Conservation (phyloP, 2,797 vertebrate genomes). For the Acestrorhynchus altus region DNA sequence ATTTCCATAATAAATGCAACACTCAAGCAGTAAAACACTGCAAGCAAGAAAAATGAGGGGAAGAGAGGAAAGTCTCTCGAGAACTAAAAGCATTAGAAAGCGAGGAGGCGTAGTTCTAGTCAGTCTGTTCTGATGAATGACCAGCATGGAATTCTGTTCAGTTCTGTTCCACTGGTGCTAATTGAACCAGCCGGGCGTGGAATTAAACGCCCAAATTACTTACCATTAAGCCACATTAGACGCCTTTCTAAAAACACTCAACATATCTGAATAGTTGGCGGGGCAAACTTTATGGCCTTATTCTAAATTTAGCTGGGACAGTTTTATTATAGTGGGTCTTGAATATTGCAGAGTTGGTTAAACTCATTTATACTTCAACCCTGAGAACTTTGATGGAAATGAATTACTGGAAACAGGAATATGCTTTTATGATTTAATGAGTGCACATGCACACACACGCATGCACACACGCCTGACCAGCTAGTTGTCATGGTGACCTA, state of each 20-base stretch:
- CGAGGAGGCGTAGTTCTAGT: conserved; percentile 8
- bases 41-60: not conserved
- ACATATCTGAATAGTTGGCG: conserved; percentile 58
- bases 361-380: conserved; percentile 27
- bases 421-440: conserved; percentile 41
- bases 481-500: conserved; percentile 64
- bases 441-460: not conserved
- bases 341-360: conserved; percentile 42
- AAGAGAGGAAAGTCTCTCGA: not conserved
- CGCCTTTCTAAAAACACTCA: conserved; percentile 66
- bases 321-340: conserved; percentile 23
- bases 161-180: conserved; percentile 58
- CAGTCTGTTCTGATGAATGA: conserved; percentile 38
- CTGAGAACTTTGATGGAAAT: conserved; percentile 29
- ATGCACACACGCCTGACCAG: not conserved
- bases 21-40: not conserved
- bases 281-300: conserved; percentile 21
- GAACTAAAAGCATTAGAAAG: conserved; percentile 13
- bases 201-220: conserved; percentile 69
- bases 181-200: conserved; percentile 67
- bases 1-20: not conserved
- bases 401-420: conserved; percentile 24
- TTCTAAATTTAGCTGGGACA: conserved; percentile 5
- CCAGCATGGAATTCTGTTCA: conserved; percentile 53
- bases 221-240: conserved; percentile 68